Conservation (phyloP, 2,888 invertebrate genomes). For the Dryococelus australis region DNA sequence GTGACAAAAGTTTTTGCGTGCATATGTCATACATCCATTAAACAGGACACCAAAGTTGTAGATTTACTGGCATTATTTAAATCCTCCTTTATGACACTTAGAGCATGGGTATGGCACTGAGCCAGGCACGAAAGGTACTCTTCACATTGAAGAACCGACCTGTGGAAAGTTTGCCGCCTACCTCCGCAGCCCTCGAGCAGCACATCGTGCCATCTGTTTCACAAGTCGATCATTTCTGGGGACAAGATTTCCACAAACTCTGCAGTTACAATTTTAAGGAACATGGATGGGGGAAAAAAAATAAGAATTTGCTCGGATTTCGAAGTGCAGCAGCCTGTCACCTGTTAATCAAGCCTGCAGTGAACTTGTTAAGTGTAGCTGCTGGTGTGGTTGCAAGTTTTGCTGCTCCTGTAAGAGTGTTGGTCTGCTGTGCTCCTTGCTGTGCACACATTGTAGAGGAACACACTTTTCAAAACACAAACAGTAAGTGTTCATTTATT, state of each 20-base stretch:
- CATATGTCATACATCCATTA: neutral
- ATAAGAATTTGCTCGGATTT: neutral
- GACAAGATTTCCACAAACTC: neutral
- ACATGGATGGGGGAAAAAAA: neutral
- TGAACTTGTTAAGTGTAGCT: neutral
- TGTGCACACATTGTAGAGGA: conserved; percentile 12
- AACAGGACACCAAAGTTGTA: neutral
- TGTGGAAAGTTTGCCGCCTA: neutral
- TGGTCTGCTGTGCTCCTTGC: conserved; percentile 6
- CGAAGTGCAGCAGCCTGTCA: neutral
- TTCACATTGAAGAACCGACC: neutral
- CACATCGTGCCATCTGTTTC: neutral
- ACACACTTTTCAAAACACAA: neutral
- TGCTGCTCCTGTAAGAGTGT: conserved; percentile 3
- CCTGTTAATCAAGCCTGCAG: neutral
- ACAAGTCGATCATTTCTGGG: neutral
- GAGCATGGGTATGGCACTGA: neutral
- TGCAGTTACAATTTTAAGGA: neutral
- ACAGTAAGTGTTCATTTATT: neutral
- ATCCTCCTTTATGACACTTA: neutral
- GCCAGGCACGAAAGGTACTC: neutral
- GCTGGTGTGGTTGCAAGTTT: conserved; percentile 18
- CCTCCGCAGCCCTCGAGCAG: neutral
- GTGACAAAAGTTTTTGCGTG: neutral
- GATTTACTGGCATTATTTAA: neutral